These are phyloP conservation scores for Watsonalla cultraria DNA, from an alignment of 2,888 invertebrate genomes.

Conservation along the genomic window DNA sequence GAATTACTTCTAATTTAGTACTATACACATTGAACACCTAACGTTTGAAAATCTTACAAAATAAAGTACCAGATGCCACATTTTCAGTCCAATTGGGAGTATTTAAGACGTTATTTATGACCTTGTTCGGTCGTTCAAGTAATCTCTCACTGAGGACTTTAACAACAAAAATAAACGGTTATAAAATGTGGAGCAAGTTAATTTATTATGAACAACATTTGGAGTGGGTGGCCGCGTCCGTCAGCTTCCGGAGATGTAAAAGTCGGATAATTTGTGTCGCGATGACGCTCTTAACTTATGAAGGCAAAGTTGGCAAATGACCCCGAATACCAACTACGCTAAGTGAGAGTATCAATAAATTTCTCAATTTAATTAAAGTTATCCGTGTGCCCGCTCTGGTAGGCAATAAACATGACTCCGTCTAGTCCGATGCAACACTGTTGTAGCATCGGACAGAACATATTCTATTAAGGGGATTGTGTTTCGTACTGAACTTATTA, in stretches of 20 bases:
- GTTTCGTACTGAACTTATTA: conserved; percentile 1
- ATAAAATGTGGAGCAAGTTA: no score
- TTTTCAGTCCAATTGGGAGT: no score
- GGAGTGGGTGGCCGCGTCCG: neutral
- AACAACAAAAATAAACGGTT: no score
- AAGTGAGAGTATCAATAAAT: conserved; percentile 47
- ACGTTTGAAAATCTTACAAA: no score
- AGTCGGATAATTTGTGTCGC: neutral
- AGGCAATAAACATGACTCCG: conserved; percentile 36
- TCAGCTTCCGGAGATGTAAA: neutral
- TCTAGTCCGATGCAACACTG: conserved; percentile 31
- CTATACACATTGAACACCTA: no score
- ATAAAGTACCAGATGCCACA: no score
- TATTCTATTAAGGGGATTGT: conserved; percentile 22
- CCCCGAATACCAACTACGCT: conserved; percentile 30
- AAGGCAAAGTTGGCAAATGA: conserved; percentile 6
- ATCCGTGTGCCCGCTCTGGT: conserved; percentile 29
- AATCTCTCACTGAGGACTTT: no score
- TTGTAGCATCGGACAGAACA: conserved; percentile 7
- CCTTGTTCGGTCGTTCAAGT: no score
- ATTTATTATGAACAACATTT: neutral
- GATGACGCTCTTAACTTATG: neutral
- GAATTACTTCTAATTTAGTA: no score
- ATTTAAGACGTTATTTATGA: no score
- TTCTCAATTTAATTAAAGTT: conserved; percentile 63